phyloP scores from a whole-genome alignment of 2,888 invertebrate species.

The Molanna angustata region DNA sequence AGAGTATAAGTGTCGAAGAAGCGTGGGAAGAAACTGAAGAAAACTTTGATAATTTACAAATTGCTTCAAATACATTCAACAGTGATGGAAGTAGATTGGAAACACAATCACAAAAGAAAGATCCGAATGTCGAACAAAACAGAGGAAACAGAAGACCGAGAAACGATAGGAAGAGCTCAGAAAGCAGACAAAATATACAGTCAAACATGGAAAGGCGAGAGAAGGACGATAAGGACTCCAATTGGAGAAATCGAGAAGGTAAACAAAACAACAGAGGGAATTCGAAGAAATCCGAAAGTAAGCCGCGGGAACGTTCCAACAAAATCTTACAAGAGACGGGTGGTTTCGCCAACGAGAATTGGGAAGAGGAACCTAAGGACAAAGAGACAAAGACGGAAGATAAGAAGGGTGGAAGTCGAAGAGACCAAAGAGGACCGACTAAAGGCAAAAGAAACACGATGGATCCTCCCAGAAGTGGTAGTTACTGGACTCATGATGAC shows the following conservation, averaged over 20 bases:
- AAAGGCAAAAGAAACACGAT: conserved; percentile 25
- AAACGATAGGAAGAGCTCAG: conserved; percentile 15
- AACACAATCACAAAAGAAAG: neutral
- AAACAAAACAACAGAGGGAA: conserved; percentile 13
- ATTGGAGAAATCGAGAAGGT: too few species aligned
- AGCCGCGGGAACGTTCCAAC: too few species aligned
- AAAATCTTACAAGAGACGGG: too few species aligned
- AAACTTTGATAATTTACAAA: neutral
- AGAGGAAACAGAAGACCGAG: neutral
- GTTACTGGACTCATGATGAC: conserved; percentile 32
- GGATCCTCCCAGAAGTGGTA: conserved; percentile 28
- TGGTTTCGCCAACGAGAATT: too few species aligned
- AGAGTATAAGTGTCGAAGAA: neutral
- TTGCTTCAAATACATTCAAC: too few species aligned
- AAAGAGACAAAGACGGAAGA: conserved; percentile 3
- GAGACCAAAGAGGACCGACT: conserved; percentile 12
- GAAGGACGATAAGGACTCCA: conserved; percentile 28
- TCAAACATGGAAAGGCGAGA: conserved; percentile 8
- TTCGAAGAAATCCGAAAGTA: conserved; percentile 3
- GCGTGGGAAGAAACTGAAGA: neutral
- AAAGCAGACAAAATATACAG: conserved; percentile 12
- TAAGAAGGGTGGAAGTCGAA: neutral
- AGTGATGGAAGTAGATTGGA: too few species aligned
- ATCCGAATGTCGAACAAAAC: neutral
- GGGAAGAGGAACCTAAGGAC: neutral